phyloP scores from a whole-genome alignment of 2,888 invertebrate species.

The Lamellibrachia columna region DNA sequence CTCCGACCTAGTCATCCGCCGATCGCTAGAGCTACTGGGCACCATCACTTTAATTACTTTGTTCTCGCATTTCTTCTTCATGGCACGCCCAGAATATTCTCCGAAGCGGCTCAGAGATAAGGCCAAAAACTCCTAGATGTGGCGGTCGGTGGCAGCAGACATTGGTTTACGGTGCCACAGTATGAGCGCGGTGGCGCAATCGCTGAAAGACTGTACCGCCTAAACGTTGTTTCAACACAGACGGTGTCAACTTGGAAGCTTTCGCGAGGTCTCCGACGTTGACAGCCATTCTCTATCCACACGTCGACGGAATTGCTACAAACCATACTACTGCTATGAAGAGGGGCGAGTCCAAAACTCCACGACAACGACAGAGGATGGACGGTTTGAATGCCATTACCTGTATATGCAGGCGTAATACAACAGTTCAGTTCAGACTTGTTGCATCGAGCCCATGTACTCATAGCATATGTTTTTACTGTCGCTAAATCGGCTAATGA shows the following conservation, averaged over 20 bases:
- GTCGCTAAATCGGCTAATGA: background rate
- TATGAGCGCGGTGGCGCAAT: too few relatives aligned
- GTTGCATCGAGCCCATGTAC: background rate
- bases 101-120: background rate
- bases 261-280: background rate
- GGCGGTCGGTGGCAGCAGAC: too few relatives aligned
- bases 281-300: background rate
- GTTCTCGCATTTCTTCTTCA: background rate
- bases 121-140: background rate
- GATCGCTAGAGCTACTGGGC: background rate
- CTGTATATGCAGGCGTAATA: background rate
- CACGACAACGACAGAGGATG: background rate
- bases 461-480: background rate
- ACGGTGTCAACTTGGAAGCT: background rate
- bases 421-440: background rate
- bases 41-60: background rate
- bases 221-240: too few relatives aligned
- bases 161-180: too few relatives aligned
- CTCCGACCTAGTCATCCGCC: background rate
- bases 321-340: background rate
- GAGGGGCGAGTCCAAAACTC: background rate
- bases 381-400: background rate
- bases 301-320: background rate
- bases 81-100: constrained; percentile 11
- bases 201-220: too few relatives aligned